phyloP scores from a whole-genome alignment of 2,888 invertebrate genomes.

The Chirona hameri region DNA sequence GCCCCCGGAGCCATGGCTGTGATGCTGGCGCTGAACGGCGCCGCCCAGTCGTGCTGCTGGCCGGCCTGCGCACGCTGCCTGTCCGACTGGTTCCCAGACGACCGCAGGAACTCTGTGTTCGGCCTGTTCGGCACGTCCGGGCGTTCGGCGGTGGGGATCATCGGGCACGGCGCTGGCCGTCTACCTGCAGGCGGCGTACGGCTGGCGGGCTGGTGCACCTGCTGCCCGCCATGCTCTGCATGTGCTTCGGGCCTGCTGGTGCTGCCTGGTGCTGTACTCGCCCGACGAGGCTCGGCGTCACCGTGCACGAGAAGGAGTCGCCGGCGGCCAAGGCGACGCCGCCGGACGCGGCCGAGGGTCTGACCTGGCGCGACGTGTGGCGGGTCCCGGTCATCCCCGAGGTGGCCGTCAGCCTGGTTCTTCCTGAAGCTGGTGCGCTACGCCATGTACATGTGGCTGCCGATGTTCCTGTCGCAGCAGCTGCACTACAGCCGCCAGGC shows the following conservation, averaged over 20 bases:
- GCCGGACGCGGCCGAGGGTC: slow-evolving; percentile 34
- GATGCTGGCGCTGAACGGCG: slow-evolving; percentile 49
- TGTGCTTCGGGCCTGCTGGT: slow-evolving; percentile 46
- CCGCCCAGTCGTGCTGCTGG: slow-evolving; percentile 51
- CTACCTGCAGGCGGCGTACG: slow-evolving; percentile 46
- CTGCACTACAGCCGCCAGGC: slow-evolving; percentile 47
- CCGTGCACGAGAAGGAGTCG: slow-evolving; percentile 45
- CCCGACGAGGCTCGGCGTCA: slow-evolving; percentile 45
- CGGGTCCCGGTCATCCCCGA: slow-evolving; percentile 48
- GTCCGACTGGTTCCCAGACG: slow-evolving; percentile 49
- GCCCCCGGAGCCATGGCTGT: background rate
- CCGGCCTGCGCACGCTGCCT: slow-evolving; percentile 50
- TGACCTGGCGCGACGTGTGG: slow-evolving; percentile 45
- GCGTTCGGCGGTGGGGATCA: slow-evolving; percentile 51
- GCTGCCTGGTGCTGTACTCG: slow-evolving; percentile 42
- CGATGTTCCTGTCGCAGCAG: slow-evolving; percentile 49
- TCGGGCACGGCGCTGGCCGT: slow-evolving; percentile 50
- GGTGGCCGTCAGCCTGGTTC: slow-evolving; percentile 48
- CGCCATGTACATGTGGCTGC: slow-evolving; percentile 53
- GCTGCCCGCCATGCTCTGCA: slow-evolving; percentile 46
- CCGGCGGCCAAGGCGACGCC: background rate
- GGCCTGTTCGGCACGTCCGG: slow-evolving; percentile 51
- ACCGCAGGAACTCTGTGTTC: slow-evolving; percentile 48
- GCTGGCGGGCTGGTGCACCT: slow-evolving; percentile 49
- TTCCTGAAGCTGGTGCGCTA: slow-evolving; percentile 52